Evolutionary conservation across 1,140 invertebrate species (phyloP).

Genomic region (Drosophila tropicalis): DNA sequence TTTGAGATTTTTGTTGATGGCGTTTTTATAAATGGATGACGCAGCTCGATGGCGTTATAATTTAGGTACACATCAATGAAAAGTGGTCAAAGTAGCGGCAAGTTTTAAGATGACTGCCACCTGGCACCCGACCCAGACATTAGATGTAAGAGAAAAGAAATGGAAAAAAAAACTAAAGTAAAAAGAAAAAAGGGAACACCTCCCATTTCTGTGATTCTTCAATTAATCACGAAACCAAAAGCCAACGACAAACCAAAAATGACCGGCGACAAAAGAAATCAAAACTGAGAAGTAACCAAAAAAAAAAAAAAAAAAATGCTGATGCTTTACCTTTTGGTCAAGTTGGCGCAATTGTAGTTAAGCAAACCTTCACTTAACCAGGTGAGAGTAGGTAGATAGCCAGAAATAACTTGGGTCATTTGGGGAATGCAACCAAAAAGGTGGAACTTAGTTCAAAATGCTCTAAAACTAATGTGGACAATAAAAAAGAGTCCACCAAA

Average conservation of each 20-base stretch:
- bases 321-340: not conserved
- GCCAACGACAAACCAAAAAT: slow-evolving; percentile 40
- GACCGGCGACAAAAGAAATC: slow-evolving; percentile 40
- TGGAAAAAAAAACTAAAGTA: slow-evolving; percentile 7
- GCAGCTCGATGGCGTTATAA: slow-evolving; percentile 76
- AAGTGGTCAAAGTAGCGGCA: slow-evolving; percentile 19
- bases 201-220: slow-evolving; percentile 25
- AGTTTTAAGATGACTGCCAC: slow-evolving; percentile 43
- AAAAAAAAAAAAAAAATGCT: not conserved
- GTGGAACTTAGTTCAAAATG: too few relatives aligned
- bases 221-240: slow-evolving; percentile 67
- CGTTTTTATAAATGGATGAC: slow-evolving; percentile 69
- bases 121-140: slow-evolving; percentile 50
- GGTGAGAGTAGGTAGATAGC: not conserved
- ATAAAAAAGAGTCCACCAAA: too few relatives aligned
- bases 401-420: too few relatives aligned
- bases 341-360: not conserved
- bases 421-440: slow-evolving; percentile 9
- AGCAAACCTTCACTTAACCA: not conserved
- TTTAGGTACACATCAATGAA: slow-evolving; percentile 68
- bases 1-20: slow-evolving; percentile 20
- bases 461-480: too few relatives aligned
- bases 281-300: too few relatives aligned
- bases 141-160: slow-evolving; percentile 34
- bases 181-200: slow-evolving; percentile 27